A percentile compares a stretch with the other conserved stretches of the same genome.
These are phyloP conservation scores for Noctua comes DNA, from an alignment of 2,888 invertebrate genomes.

Conservation along the genomic window DNA sequence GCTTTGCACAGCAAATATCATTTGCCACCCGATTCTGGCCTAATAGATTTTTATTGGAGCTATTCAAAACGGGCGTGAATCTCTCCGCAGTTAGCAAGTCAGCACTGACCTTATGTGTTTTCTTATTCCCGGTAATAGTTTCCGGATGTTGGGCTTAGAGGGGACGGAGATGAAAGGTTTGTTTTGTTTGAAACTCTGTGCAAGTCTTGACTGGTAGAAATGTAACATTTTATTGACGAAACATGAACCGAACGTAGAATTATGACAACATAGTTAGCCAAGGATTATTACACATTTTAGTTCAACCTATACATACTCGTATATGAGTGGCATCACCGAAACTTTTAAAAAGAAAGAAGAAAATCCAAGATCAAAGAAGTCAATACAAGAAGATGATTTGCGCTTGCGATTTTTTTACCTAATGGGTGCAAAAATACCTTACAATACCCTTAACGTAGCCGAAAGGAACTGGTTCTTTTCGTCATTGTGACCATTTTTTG, in stretches of 20 bases:
- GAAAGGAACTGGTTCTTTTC: too few species aligned
- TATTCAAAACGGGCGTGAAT: constrained; percentile 66
- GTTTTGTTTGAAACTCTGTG: constrained; percentile 4
- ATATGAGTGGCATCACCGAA: background rate
- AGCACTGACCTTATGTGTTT: constrained; percentile 51
- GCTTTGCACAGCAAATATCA: constrained; percentile 79
- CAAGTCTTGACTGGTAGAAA: background rate
- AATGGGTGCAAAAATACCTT: too few species aligned
- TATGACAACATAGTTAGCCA: background rate
- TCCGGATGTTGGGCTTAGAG: constrained; percentile 16
- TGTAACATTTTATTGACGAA: background rate
- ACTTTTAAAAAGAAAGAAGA: background rate
- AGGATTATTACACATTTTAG: background rate
- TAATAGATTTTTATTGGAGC: constrained; percentile 78
- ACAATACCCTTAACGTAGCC: too few species aligned
- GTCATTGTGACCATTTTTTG: too few species aligned
- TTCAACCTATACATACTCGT: too few species aligned
- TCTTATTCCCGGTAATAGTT: constrained; percentile 53
- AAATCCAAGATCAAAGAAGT: background rate
- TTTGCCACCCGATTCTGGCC: constrained; percentile 74
- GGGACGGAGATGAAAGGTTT: constrained; percentile 9
- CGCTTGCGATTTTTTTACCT: too few species aligned
- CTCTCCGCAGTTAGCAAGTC: constrained; percentile 50
- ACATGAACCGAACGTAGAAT: background rate
- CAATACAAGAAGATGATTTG: background rate